phyloP scores from a whole-genome alignment of 2,113 vertebrate species.

The Microcebus ravelobensis region DNA sequence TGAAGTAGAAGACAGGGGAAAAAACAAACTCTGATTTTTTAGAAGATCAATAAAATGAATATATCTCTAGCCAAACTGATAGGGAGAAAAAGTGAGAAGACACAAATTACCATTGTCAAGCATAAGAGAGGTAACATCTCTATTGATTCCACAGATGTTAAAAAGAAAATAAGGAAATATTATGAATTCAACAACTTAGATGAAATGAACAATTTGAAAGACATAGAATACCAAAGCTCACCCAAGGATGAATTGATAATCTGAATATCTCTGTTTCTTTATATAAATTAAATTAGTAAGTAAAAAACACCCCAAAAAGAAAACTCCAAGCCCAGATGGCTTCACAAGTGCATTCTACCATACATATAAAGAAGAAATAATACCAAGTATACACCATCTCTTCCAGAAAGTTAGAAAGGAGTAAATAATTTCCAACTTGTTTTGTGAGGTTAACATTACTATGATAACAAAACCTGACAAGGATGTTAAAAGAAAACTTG shows the following conservation, averaged over 20 bases:
- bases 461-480: not conserved
- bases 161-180: not conserved
- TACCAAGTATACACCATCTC: not conserved
- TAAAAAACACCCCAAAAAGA: not conserved
- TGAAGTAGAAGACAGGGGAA: not conserved
- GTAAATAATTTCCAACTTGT: not conserved
- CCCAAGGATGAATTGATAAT: not conserved
- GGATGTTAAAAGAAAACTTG: not conserved
- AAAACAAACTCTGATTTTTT: not conserved
- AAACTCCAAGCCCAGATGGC: not conserved
- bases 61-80: not conserved
- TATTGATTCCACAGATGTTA: not conserved
- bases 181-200: not conserved
- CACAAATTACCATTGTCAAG: not conserved
- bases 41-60: not conserved
- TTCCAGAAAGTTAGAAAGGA: not conserved
- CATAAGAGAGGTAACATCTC: not conserved
- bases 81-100: not conserved
- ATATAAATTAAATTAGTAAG: too few relatives aligned
- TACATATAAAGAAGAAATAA: not conserved
- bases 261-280: not conserved
- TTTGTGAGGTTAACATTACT: not conserved
- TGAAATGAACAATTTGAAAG: not conserved
- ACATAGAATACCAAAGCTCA: not conserved
- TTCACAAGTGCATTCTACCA: not conserved